Evolutionary conservation across 2,888 invertebrate species (phyloP), one percentile per base, ranked within the genome.

Genomic region (Strigamia transsilvanica): DNA sequence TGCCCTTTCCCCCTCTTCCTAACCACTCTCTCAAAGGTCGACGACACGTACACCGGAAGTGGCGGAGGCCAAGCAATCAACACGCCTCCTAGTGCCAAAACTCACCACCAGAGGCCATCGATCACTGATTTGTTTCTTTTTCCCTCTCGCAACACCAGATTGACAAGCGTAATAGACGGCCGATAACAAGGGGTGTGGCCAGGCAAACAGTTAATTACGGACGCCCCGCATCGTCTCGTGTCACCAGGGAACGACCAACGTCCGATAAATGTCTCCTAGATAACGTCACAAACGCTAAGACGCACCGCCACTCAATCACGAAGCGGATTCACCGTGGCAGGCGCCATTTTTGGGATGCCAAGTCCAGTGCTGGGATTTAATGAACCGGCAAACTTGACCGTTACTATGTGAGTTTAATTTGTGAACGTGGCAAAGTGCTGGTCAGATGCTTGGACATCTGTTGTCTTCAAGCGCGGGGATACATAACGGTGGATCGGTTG

Each of bases 21-120:
- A 42, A 42, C 10, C 42, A 42, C 42, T 42, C 42, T 42, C 10
- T 42, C 51, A 51, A 3, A 51, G 51, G 66, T 66, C 66, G 66
- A 23, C 66, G 32, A 27, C 66, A 66, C 66, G 66, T 66, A 23
- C 66, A 66, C 66, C 66, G 66, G 66, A 66, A 66, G 66, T 66
- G 2, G 13, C 27, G 27, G 9, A 23, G 32, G 32, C 27, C 66
- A 15, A 23, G 27, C 27, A 66, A 66, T 66, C 66, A 66, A 66
- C 27, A 66, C 23, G 15, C 66, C 61, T 61, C 21, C 61, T 21
- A 10, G 23, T 23, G 23, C 5, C 61, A 12, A 27, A 27, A 13
- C n/a, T n/a, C 6, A 18, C n/a, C 18, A 10, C 3, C 18, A 5
- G 66, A 66, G 66, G 27, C 7, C 66, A 66, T 66, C 66, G 66